A percentile compares a stretch with the other conserved stretches of the same genome.
These are phyloP conservation scores for Tetramorium alpestre DNA, from an alignment of 1,140 invertebrate genomes.

Conservation along the genomic window DNA sequence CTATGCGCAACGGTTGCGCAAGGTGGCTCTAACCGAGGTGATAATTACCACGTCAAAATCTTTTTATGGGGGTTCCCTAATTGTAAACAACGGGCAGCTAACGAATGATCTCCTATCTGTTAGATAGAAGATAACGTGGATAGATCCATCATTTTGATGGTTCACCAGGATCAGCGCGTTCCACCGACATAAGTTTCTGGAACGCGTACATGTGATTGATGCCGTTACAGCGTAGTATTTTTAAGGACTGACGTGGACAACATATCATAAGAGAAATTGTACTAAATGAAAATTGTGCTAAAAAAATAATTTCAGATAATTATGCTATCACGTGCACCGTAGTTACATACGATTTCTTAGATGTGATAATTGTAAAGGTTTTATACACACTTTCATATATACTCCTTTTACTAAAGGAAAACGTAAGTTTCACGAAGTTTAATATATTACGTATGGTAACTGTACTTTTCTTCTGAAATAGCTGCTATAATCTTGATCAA, in stretches of 20 bases:
- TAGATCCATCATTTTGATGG: conserved; percentile 46
- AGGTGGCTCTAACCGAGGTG: conserved; percentile 63
- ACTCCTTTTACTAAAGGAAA: neutral
- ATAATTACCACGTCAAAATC: conserved; percentile 79
- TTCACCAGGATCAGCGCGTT: conserved; percentile 13
- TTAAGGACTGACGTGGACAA: neutral
- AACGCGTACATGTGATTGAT: neutral
- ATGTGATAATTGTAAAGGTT: neutral
- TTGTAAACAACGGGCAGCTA: conserved; percentile 75
- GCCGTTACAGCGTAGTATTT: neutral
- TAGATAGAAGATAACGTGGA: conserved; percentile 69
- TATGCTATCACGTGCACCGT: neutral
- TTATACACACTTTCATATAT: neutral
- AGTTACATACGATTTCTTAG: neutral
- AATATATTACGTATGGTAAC: neutral
- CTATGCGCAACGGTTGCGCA: conserved; percentile 50
- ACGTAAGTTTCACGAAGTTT: neutral
- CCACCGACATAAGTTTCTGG: neutral
- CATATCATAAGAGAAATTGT: neutral
- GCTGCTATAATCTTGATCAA: neutral
- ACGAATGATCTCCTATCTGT: conserved; percentile 60
- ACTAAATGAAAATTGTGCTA: neutral
- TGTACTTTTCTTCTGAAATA: neutral
- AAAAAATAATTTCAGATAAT: neutral
- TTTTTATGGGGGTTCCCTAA: conserved; percentile 63